Base-by-base conservation (phyloP, 2,113 vertebrate species). In the Macheiramphus alcinus region DNA sequence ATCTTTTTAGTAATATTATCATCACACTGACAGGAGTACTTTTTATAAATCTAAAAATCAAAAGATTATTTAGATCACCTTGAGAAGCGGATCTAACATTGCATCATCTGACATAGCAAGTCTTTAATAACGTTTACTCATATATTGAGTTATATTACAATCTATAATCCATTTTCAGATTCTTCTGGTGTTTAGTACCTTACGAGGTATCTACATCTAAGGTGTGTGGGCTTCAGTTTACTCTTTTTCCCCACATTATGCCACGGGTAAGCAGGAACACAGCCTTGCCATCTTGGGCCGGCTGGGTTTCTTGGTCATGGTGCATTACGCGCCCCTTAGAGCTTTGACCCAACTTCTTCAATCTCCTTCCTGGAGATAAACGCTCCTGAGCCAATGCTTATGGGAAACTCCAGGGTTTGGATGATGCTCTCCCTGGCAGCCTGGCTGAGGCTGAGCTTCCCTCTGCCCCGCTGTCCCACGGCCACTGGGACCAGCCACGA, bases 401-500 rank as follows among this genome's bases (percentile, higher is more conserved):
- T 38, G 17, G 31, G 58, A 63, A 59, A 34, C 29, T 68, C 75
- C 70, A 53, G 38, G 13, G 6, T 85, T 31, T 63, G 29, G 42
- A 50, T 52, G 68, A 81, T 66, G 55, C 12, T 66, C 2, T 85
- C 23, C n/a, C 42, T 21, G 7, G 20, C 27, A 81, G 50, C 36
- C 48, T 43, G 47, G 11, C 20, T 6, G 3, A 65, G 7, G 29
- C 26, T 81, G 65, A 32, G 36, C 16, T 73, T 61, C 40, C 58
- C 31, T 80, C 48, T 75, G 16, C 26, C 10, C 29, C 6, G 0
- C 20, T 52, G 34, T 42, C 27, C 78, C 63, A 45, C 4, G 25
- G 42, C n/a, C 47, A 56, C 1, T 0, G 0, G 36, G 14, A 55
- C 22, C 18, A n/a, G 34, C 32, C 11, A 16, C 0, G 3, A 70